phyloP scores from a whole-genome alignment of 2,113 vertebrate species.

The Aythya baeri region DNA sequence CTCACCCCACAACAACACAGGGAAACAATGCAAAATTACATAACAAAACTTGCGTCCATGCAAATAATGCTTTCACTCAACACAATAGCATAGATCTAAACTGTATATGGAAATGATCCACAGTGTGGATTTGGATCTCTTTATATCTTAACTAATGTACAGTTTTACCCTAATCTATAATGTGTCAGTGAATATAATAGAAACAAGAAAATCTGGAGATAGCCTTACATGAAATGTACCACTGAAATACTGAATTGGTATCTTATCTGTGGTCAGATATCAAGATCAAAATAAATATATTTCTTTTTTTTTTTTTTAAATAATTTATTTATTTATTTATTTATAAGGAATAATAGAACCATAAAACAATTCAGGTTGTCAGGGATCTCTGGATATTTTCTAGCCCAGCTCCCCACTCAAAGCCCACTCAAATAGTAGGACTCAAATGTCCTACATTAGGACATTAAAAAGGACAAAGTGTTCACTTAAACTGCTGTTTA shows the following conservation, averaged over 20 bases:
- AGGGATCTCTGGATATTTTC: background rate
- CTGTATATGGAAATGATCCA: background rate
- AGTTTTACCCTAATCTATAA: background rate
- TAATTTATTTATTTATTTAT: too few species aligned
- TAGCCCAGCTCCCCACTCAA: background rate
- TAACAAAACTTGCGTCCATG: background rate
- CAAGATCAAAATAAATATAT: background rate
- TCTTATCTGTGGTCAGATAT: background rate
- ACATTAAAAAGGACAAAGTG: background rate
- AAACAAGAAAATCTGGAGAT: background rate
- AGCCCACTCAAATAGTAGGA: background rate
- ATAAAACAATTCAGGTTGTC: background rate
- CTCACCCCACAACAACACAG: background rate
- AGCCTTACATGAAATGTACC: background rate
- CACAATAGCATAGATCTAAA: background rate
- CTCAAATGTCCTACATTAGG: background rate
- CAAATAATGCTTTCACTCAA: background rate
- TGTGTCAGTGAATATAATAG: background rate
- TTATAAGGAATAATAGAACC: background rate
- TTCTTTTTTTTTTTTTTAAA: background rate
- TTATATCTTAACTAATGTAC: background rate
- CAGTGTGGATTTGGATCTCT: background rate
- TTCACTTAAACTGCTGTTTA: background rate
- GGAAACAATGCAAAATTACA: background rate
- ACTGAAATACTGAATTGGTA: background rate